These are phyloP conservation scores for Rhizomys pruinosus DNA, from an alignment of 2,113 vertebrate species.

Conservation along the genomic window DNA sequence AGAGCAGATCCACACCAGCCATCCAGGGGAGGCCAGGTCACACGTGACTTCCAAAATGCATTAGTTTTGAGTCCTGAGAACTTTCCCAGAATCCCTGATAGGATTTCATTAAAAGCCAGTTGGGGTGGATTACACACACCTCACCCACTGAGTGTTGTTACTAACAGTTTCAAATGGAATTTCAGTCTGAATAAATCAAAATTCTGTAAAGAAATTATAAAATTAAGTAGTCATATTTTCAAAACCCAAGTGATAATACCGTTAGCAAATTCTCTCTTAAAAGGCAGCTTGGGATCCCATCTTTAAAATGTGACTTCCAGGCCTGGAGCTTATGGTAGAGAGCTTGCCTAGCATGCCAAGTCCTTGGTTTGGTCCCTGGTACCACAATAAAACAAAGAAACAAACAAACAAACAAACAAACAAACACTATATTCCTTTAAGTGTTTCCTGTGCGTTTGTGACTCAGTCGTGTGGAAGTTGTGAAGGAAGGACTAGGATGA, in stretches of 20 bases:
- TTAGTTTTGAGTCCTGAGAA: neutral
- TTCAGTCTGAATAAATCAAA: slow-evolving; percentile 29
- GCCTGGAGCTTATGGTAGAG: neutral
- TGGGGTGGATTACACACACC: neutral
- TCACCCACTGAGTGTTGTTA: neutral
- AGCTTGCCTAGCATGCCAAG: neutral
- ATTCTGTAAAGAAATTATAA: neutral
- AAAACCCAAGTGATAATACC: neutral
- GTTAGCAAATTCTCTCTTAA: neutral
- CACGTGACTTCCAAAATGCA: neutral
- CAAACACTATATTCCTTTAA: rapidly evolving
- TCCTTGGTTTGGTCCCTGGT: neutral
- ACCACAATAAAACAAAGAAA: neutral
- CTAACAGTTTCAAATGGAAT: neutral
- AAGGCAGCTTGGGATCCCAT: neutral
- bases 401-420: neutral
- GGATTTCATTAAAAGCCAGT: slow-evolving; percentile 1
- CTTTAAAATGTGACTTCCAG: neutral
- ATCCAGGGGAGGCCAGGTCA: neutral
- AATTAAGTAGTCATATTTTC: neutral
- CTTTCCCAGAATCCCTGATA: neutral
- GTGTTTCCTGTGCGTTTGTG: rapidly evolving
- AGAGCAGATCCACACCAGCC: neutral
- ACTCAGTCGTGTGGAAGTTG: too few relatives aligned
- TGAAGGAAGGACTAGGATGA: rapidly evolving